phyloP scores from a whole-genome alignment of 2,113 vertebrate genomes.

The Lophius piscatorius region DNA sequence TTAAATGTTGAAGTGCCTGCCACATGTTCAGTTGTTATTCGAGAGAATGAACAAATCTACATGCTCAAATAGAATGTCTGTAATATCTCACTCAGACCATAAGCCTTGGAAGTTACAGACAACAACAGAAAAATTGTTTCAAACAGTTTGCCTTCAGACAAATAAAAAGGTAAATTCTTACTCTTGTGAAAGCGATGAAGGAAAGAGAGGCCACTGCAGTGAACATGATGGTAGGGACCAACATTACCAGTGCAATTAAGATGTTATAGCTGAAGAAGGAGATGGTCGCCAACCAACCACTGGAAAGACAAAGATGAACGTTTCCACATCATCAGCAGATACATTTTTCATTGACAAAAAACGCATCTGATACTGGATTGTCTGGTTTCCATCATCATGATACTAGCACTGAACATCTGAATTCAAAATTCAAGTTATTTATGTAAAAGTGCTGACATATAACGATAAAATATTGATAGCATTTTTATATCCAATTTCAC shows the following conservation, averaged over 20 bases:
- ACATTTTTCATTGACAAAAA: neutral
- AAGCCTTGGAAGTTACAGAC: neutral
- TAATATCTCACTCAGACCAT: neutral
- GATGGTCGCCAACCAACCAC: constrained; percentile 95
- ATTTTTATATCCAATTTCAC: constrained; percentile 37
- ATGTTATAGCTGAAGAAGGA: constrained; percentile 93
- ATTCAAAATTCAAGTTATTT: constrained; percentile 9
- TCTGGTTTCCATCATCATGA: constrained; percentile 8
- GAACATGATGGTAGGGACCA: constrained; percentile 94
- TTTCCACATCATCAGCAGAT: neutral
- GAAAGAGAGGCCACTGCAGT: constrained; percentile 89
- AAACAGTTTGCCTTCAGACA: neutral
- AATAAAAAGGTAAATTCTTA: constrained; percentile 57
- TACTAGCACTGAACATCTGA: constrained; percentile 37
- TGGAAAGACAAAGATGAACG: constrained; percentile 63
- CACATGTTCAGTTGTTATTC: too few species aligned
- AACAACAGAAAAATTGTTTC: too few species aligned
- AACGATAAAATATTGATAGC: constrained; percentile 42
- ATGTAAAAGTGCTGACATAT: constrained; percentile 10
- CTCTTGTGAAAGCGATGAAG: constrained; percentile 94
- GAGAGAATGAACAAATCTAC: too few species aligned
- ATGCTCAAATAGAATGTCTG: neutral
- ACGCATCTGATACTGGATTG: constrained; percentile 11
- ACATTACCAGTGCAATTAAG: constrained; percentile 91
- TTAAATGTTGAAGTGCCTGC: too few species aligned